phyloP scores from a whole-genome alignment of 2,113 vertebrate genomes.

The Collichthys lucidus region DNA sequence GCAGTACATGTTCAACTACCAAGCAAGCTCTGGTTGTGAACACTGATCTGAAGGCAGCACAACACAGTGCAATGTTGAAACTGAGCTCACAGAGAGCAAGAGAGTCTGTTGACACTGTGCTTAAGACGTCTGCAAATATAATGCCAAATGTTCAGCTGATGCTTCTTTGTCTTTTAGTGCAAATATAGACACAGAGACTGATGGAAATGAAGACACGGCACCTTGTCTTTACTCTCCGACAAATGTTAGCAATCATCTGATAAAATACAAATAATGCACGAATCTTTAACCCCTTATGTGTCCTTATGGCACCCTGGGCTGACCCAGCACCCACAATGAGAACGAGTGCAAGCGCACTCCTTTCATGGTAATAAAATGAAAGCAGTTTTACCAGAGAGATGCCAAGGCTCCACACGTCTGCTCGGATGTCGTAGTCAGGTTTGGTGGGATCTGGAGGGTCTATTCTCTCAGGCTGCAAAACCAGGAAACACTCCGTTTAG shows the following conservation, averaged over 20 bases:
- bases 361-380: neutral
- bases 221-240: too few species aligned
- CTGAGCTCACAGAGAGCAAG: neutral
- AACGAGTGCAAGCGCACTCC: neutral
- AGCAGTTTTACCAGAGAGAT: constrained; percentile 89
- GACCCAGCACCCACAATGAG: neutral
- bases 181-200: neutral
- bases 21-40: neutral
- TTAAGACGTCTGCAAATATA: neutral
- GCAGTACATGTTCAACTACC: neutral
- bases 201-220: neutral
- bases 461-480: constrained; percentile 91
- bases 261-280: too few species aligned
- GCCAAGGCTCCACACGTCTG: constrained; percentile 95
- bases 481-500: constrained; percentile 9
- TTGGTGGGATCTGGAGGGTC: constrained; percentile 96
- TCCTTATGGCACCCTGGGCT: neutral
- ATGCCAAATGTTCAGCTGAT: neutral
- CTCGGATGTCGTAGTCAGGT: constrained; percentile 95
- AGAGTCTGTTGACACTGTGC: neutral
- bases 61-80: neutral
- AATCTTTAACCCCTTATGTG: neutral
- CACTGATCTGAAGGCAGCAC: neutral
- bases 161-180: neutral
- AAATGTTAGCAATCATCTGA: too few species aligned